These are phyloP conservation scores for Nannoperca australis DNA, from an alignment of 2,797 vertebrate species.

Conservation along the genomic window DNA sequence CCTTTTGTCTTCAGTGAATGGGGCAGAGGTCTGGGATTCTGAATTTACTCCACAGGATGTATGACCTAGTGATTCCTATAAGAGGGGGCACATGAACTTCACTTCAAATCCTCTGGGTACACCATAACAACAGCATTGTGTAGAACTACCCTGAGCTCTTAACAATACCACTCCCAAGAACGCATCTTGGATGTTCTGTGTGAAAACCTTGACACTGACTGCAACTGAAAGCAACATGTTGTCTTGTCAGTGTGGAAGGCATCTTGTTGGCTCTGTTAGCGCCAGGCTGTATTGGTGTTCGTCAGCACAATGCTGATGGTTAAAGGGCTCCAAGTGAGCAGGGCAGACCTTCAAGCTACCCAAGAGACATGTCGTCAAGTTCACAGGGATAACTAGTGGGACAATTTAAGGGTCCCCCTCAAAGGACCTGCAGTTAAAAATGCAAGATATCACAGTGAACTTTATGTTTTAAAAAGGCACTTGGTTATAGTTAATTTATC, in stretches of 20 bases:
- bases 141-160: conserved; percentile 68
- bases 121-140: conserved; percentile 76
- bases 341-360: conserved; percentile 15
- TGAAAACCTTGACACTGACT: conserved; percentile 71
- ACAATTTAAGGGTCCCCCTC: conserved; percentile 8
- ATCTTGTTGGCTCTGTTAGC: conserved; percentile 52
- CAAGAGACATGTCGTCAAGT: conserved; percentile 48
- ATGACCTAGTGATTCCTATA: conserved; percentile 78
- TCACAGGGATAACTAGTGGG: conserved; percentile 40
- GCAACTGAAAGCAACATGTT: conserved; percentile 63
- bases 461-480: background rate
- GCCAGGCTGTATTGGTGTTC: conserved; percentile 28
- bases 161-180: conserved; percentile 66
- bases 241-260: conserved; percentile 59
- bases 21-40: conserved; percentile 81
- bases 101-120: conserved; percentile 76
- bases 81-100: conserved; percentile 73
- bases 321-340: conserved; percentile 33
- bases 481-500: background rate
- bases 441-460: conserved; percentile 1
- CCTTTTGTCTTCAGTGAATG: conserved; percentile 85
- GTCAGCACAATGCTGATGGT: conserved; percentile 35
- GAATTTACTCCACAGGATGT: conserved; percentile 85
- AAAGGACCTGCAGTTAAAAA: conserved; percentile 11
- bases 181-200: conserved; percentile 55